Percentiles rank a stretch among this genome's conserved stretches.
These are phyloP conservation scores for Probaryconus sp. DNA, from an alignment of 1,140 invertebrate genomes.

Conservation along the genomic window DNA sequence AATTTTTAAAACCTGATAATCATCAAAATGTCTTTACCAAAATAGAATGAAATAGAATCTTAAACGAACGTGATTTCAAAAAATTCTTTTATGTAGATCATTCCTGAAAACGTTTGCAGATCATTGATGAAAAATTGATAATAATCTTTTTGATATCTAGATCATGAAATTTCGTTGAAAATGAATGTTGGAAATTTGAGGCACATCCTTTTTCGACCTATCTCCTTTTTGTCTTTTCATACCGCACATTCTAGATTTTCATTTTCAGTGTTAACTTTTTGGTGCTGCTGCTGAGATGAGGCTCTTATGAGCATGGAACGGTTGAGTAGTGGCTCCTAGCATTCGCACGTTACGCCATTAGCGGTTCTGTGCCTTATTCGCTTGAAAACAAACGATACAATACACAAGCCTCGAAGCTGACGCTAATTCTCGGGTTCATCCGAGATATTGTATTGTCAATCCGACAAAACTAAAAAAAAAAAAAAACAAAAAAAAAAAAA, in stretches of 20 bases:
- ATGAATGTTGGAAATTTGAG: no score
- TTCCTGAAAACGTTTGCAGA: no score
- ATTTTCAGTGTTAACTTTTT: conserved; percentile 77
- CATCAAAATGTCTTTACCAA: no score
- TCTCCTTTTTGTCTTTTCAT: conserved; percentile 62
- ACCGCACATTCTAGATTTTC: conserved; percentile 72
- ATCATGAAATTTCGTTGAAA: conserved; percentile 46
- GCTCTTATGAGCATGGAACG: conserved; percentile 72
- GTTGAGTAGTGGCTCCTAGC: conserved; percentile 73
- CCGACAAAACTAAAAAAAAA: no score
- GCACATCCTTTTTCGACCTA: no score
- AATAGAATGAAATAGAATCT: no score
- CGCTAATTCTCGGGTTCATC: conserved; percentile 38
- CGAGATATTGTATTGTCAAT: conserved; percentile 19
- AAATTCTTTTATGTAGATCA: no score
- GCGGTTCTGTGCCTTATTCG: conserved; percentile 72
- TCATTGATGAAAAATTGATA: no score
- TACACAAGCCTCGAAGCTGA: conserved; percentile 34
- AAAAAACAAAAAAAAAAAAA: no score
- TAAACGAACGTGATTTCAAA: no score
- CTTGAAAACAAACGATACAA: conserved; percentile 65
- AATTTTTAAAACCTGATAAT: no score
- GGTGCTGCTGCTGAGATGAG: conserved; percentile 77
- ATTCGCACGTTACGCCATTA: conserved; percentile 72
- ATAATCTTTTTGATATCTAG: no score